Percentiles rank a stretch among this genome's conserved stretches.
Conservation (phyloP, 1,140 invertebrate species). For the Cotesia chilonis region DNA sequence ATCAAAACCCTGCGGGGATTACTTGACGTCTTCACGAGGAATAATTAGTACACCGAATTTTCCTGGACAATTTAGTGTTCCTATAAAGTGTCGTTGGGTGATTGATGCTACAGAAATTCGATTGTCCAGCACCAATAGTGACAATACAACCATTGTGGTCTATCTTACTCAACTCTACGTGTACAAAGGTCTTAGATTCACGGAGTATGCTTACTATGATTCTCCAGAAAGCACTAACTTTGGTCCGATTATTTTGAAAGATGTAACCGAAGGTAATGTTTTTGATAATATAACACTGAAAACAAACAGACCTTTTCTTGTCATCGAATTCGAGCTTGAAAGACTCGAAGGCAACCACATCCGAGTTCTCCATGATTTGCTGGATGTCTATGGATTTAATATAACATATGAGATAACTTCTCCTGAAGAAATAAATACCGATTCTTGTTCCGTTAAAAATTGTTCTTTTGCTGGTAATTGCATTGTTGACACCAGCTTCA, state of each 20-base stretch:
- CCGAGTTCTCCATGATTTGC: constrained; percentile 78
- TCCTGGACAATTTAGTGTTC: constrained; percentile 79
- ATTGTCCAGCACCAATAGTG: constrained; percentile 53
- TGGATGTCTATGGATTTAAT: constrained; percentile 91
- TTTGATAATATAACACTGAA: constrained; percentile 74
- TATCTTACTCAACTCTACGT: constrained; percentile 90
- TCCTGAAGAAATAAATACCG: constrained; percentile 61
- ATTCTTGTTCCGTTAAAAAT: constrained; percentile 78
- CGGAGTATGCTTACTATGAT: constrained; percentile 84
- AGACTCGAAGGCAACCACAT: constrained; percentile 84
- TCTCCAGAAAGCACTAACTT: constrained; percentile 71
- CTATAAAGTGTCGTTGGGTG: constrained; percentile 85
- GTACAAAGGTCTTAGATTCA: constrained; percentile 80
- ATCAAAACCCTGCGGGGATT: constrained; percentile 68
- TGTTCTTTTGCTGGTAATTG: constrained; percentile 88
- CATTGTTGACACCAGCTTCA: constrained; percentile 73
- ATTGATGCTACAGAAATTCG: constrained; percentile 76
- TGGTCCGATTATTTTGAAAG: constrained; percentile 69
- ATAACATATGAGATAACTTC: constrained; percentile 84
- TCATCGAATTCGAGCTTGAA: constrained; percentile 78
- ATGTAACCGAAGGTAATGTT: constrained; percentile 77
- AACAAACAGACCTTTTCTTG: constrained; percentile 78
- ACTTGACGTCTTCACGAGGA: constrained; percentile 70
- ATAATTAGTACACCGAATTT: constrained; percentile 85
- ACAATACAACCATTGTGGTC: constrained; percentile 76